Evolutionary conservation across 2,797 vertebrate species (phyloP).

Genomic region (Miichthys miiuy): DNA sequence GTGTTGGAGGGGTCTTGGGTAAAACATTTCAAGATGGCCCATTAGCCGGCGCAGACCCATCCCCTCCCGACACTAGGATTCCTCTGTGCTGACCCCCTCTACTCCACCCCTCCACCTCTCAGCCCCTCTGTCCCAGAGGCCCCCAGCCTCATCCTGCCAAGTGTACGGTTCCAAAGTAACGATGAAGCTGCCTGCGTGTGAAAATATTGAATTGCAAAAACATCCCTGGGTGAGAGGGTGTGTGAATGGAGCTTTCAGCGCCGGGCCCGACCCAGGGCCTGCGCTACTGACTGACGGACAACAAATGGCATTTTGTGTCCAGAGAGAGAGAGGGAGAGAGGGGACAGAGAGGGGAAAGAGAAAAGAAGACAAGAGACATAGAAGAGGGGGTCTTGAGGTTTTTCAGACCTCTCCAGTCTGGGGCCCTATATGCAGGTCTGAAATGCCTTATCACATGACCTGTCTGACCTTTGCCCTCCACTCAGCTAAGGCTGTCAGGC

Average conservation of each 20-base stretch:
- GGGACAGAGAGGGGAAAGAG: slow-evolving; percentile 41
- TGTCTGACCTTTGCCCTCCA: slow-evolving; percentile 78
- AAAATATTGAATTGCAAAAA: slow-evolving; percentile 99
- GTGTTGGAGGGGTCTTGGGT: slow-evolving; percentile 77
- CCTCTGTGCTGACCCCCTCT: slow-evolving; percentile 80
- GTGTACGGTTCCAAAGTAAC: slow-evolving; percentile 96
- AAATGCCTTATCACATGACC: slow-evolving; percentile 84
- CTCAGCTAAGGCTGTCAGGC: slow-evolving; percentile 75
- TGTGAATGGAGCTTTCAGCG: slow-evolving; percentile 94
- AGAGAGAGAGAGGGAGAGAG: slow-evolving; percentile 51
- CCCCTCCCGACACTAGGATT: slow-evolving; percentile 79
- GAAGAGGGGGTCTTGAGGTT: slow-evolving; percentile 45
- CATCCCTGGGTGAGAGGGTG: slow-evolving; percentile 90
- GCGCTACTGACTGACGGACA: slow-evolving; percentile 93
- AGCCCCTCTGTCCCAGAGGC: slow-evolving; percentile 84
- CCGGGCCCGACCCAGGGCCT: slow-evolving; percentile 82
- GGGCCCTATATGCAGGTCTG: slow-evolving; percentile 70
- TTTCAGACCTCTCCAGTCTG: slow-evolving; percentile 74
- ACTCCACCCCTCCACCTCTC: slow-evolving; percentile 68
- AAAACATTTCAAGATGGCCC: slow-evolving; percentile 90
- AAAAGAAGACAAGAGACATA: slow-evolving; percentile 57
- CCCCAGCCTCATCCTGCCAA: slow-evolving; percentile 87
- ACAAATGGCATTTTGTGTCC: slow-evolving; percentile 93
- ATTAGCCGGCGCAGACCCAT: slow-evolving; percentile 76
- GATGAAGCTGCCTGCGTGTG: slow-evolving; percentile 95